Conservation (phyloP, 2,797 vertebrate genomes). For the Gymnothorax reevesii region DNA sequence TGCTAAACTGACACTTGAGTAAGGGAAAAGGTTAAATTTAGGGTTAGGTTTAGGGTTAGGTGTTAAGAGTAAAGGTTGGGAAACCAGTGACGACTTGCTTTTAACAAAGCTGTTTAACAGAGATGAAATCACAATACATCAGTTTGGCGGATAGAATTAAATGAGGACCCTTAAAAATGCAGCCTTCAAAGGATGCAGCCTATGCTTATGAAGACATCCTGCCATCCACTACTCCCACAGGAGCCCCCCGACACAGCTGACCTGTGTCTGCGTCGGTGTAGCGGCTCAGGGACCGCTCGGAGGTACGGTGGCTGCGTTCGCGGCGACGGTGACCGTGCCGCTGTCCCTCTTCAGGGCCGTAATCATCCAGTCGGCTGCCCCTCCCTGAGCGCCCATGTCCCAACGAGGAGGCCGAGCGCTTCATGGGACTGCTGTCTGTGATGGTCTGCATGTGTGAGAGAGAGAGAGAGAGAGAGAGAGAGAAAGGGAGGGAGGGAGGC, state of each 20-base stretch:
- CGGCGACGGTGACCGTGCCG: constrained; percentile 83
- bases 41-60: too few species aligned
- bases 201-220: too few species aligned
- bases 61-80: neutral
- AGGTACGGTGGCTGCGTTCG: constrained; percentile 83
- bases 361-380: constrained; percentile 77
- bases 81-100: neutral
- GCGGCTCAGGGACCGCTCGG: constrained; percentile 85
- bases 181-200: too few species aligned
- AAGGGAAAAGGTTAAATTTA: too few species aligned
- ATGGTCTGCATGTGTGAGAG: constrained; percentile 76
- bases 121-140: too few species aligned
- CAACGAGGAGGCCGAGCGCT: constrained; percentile 87
- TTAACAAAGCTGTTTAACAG: too few species aligned
- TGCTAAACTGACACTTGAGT: too few species aligned
- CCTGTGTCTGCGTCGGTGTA: constrained; percentile 91
- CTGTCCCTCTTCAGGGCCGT: constrained; percentile 81
- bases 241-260: constrained; percentile 45
- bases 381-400: constrained; percentile 79
- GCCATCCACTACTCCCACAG: neutral
- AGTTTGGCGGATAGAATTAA: too few species aligned
- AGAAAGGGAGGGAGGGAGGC: constrained; percentile 42
- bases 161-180: too few species aligned
- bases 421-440: constrained; percentile 89
- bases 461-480: constrained; percentile 40